Evolutionary conservation across 2,113 vertebrate genomes (phyloP).

Genomic region (Geococcyx californianus): DNA sequence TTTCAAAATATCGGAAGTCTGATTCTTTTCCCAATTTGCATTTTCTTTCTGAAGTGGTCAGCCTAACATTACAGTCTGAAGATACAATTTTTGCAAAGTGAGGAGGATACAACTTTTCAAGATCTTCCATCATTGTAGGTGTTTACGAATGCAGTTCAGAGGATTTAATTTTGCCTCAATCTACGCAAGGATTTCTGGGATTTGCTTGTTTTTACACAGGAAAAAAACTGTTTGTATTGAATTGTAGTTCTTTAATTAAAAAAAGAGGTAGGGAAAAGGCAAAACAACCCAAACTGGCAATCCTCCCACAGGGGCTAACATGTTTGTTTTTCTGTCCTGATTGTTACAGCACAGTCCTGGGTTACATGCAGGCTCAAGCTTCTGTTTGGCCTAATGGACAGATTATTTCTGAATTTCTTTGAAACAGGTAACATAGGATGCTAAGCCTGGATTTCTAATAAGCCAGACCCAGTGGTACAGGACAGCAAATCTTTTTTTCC

Average conservation of each 20-base stretch:
- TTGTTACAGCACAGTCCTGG: background rate
- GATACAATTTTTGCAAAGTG: background rate
- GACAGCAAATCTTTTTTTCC: background rate
- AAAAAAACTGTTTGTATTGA: background rate
- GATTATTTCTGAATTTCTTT: background rate
- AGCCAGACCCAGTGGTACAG: background rate
- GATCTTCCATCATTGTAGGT: background rate
- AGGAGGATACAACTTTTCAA: background rate
- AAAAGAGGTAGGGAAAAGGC: background rate
- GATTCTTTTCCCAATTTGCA: background rate
- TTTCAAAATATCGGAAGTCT: background rate
- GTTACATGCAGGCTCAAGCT: background rate
- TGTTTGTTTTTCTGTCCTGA: background rate
- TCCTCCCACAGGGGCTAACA: background rate
- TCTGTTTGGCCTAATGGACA: background rate
- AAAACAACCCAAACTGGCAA: background rate
- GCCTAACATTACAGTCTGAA: background rate
- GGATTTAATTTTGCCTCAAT: background rate
- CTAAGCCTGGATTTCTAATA: background rate
- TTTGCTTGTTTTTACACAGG: background rate
- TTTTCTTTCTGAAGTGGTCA: background rate
- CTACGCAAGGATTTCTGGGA: background rate
- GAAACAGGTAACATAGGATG: background rate
- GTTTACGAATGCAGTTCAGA: background rate
- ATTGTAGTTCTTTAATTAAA: background rate